Base-by-base conservation (phyloP, 2,797 vertebrate species). In the Poeciliopsis gracilis region DNA sequence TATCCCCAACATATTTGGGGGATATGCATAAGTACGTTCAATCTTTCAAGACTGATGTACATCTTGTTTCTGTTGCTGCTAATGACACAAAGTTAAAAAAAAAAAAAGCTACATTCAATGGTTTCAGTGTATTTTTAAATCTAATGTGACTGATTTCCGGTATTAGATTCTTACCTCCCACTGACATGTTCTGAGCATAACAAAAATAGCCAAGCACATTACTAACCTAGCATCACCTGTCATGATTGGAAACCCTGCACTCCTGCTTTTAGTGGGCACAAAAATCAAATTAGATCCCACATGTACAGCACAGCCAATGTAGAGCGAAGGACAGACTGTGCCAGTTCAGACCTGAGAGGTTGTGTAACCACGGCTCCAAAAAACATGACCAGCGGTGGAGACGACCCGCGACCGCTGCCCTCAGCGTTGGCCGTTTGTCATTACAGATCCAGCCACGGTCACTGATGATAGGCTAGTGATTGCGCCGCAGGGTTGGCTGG, bases 381-480 rank as follows among this genome's bases (percentile, higher is more conserved):
- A 86, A 80, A 79, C 71, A 76, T 6, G 36, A 83, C 57, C 74
- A 79, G 71, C 0, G 78, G 78, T 75, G 84, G 72, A 0, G 30
- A 80, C 84, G 89, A 89, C 88, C 81, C 76, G 55, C 66, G 30
- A 88, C 46, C 15, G 10, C 75, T 1, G 82, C 92, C 91, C 81
- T 76, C 23, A 81, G 90, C 89, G 0, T 46, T 5, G 51, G 75
- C 66, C 33, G 69, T 86, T 83, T 88, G 89, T 92, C 91, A 92
- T 85, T 91, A 92, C 84, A 5, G 77, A 92, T 91, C 81, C 63
- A 70, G 81, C 89, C 84, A 89, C 86, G 81, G 90, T 93, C 91
- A 92, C 77, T 88, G 88, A 70, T 77, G 88, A 92, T 86, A 81
- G 80, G 80, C 76, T 92, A 93, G 90, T 85, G 91, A 94, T 92